phyloP scores from a whole-genome alignment of 2,888 invertebrate species.

The Isoperla grammatica region DNA sequence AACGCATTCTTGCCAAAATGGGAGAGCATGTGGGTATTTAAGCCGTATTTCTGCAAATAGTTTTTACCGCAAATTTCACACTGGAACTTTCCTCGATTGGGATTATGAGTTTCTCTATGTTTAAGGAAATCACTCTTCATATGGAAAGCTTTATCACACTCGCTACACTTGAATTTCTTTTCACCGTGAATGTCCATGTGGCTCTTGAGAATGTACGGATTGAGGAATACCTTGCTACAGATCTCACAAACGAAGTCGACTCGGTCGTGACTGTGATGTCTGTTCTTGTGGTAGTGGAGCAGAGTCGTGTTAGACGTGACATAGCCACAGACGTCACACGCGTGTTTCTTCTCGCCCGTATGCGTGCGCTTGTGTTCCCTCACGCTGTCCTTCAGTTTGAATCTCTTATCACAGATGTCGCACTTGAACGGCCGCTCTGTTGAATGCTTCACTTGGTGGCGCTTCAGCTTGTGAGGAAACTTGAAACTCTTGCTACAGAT shows the following conservation, averaged over 20 bases:
- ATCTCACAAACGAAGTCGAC: conserved; percentile 7
- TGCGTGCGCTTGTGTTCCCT: conserved; percentile 33
- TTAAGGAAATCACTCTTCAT: conserved; percentile 38
- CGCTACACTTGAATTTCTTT: conserved; percentile 35
- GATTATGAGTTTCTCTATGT: conserved; percentile 36
- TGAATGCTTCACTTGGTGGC: conserved; percentile 12
- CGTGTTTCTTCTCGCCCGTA: conserved; percentile 28
- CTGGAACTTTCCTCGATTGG: conserved; percentile 22
- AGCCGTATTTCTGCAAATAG: conserved; percentile 46
- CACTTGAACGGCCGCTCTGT: conserved; percentile 20
- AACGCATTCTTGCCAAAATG: background rate
- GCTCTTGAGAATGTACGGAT: background rate
- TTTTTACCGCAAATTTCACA: conserved; percentile 47
- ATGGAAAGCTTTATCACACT: conserved; percentile 37
- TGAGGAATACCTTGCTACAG: conserved; percentile 14
- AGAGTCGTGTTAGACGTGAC: conserved; percentile 24
- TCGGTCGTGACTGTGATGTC: conserved; percentile 16
- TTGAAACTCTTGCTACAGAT: conserved; percentile 9
- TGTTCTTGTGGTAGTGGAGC: conserved; percentile 28
- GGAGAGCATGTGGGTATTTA: too few relatives aligned
- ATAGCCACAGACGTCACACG: conserved; percentile 31
- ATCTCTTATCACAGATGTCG: conserved; percentile 16
- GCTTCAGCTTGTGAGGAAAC: conserved; percentile 2
- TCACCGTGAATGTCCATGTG: conserved; percentile 13
- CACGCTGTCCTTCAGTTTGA: conserved; percentile 15